Conservation (phyloP, 1,140 invertebrate genomes). For the Zaprionus gabonicus region DNA sequence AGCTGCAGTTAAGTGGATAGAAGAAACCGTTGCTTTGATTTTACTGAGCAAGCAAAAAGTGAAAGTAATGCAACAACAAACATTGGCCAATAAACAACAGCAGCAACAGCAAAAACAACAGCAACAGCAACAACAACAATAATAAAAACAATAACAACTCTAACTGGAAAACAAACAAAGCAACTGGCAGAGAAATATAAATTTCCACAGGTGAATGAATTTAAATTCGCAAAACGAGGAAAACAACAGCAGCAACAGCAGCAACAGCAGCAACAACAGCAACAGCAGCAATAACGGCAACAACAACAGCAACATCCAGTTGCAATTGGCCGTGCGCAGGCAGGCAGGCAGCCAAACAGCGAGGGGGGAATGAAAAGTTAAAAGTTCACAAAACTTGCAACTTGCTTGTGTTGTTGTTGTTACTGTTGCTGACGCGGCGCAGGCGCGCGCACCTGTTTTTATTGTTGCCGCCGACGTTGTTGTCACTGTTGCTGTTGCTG, state of each 20-base stretch:
- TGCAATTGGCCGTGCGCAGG: slow-evolving; percentile 7
- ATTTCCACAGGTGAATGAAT: slow-evolving; percentile 77
- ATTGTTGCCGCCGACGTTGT: slow-evolving; percentile 32
- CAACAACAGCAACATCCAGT: slow-evolving; percentile 31
- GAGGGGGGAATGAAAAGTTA: slow-evolving; percentile 36
- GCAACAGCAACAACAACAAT: slow-evolving; percentile 31
- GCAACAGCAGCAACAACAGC: neutral
- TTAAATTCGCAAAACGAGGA: slow-evolving; percentile 53
- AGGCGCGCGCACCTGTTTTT: slow-evolving; percentile 50
- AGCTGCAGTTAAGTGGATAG: slow-evolving; percentile 52
- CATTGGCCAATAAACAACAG: slow-evolving; percentile 76
- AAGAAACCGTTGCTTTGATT: slow-evolving; percentile 72
- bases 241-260: slow-evolving; percentile 19
- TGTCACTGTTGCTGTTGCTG: slow-evolving; percentile 8
- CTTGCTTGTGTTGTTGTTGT: slow-evolving; percentile 26
- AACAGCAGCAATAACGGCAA: slow-evolving; percentile 12
- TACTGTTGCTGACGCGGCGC: slow-evolving; percentile 8
- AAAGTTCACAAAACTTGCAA: slow-evolving; percentile 62
- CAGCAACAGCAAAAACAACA: slow-evolving; percentile 42
- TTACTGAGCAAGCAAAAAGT: slow-evolving; percentile 61
- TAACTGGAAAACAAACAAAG: slow-evolving; percentile 48
- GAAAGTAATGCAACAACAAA: slow-evolving; percentile 69
- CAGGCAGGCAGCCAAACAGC: neutral
- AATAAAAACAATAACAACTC: slow-evolving; percentile 27
- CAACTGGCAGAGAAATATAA: slow-evolving; percentile 44